These are phyloP conservation scores for Anoplophora glabripennis DNA, from an alignment of 1,140 invertebrate species.

Conservation along the genomic window DNA sequence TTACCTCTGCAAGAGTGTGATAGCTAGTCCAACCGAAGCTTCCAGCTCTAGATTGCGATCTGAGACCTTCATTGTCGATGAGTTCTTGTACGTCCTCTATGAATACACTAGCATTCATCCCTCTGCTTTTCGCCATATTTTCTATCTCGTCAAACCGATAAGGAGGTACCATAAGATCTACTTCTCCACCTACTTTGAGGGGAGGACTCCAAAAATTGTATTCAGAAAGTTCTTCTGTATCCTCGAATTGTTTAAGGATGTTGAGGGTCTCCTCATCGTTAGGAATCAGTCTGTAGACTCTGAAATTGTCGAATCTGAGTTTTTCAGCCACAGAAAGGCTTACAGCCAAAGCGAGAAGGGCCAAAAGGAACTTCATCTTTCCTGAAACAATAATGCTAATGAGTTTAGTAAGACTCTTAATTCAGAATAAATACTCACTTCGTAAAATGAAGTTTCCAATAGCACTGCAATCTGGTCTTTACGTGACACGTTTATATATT, in stretches of 20 bases:
- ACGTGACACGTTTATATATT: no score
- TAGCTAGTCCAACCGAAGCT: constrained; percentile 25
- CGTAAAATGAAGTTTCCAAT: no score
- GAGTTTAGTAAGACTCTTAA: no score
- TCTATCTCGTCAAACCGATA: constrained; percentile 32
- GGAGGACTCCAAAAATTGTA: constrained; percentile 35
- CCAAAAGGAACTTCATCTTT: no score
- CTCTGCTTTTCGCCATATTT: not conserved
- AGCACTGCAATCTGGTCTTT: no score
- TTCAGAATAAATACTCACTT: no score
- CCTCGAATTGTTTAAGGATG: constrained; percentile 23
- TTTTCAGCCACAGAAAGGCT: constrained; percentile 11
- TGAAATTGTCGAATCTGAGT: constrained; percentile 31
- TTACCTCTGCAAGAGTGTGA: constrained; percentile 26
- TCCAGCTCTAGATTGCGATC: not conserved
- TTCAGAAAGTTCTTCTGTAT: constrained; percentile 10
- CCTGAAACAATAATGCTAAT: no score
- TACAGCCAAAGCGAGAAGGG: no score
- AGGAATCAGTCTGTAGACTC: constrained; percentile 35
- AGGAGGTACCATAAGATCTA: constrained; percentile 47
- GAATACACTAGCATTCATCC: constrained; percentile 37
- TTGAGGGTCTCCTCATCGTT: constrained; percentile 23
- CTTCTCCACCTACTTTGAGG: constrained; percentile 16
- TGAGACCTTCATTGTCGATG: constrained; percentile 33
- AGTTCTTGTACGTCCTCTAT: constrained; percentile 46